A percentile compares a stretch with the other conserved stretches of the same genome.
phyloP scores from a whole-genome alignment of 1,140 invertebrate species.

The Drosophila albomicans region DNA sequence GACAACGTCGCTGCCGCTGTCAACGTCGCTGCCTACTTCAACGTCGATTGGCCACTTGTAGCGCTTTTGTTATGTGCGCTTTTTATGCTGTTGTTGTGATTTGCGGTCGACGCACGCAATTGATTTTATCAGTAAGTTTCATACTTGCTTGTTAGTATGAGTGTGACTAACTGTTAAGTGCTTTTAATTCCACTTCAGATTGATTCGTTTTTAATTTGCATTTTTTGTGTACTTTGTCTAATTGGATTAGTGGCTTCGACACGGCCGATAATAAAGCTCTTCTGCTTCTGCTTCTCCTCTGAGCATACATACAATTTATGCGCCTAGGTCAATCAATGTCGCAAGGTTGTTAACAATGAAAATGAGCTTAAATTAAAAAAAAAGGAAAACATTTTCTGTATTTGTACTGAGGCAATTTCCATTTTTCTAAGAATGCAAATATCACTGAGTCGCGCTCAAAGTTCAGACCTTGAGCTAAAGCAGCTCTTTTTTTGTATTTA shows the following conservation, averaged over 20 bases:
- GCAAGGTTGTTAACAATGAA: neutral
- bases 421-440: neutral
- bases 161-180: constrained; percentile 18
- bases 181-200: constrained; percentile 33
- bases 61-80: constrained; percentile 39
- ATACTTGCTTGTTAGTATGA: neutral
- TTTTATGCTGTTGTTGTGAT: neutral
- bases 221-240: constrained; percentile 37
- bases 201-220: constrained; percentile 55
- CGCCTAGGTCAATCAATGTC: constrained; percentile 34
- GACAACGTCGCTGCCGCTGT: constrained; percentile 17
- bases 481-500: neutral
- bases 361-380: neutral
- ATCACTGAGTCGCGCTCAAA: neutral
- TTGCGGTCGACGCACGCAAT: constrained; percentile 46
- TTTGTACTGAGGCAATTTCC: no score
- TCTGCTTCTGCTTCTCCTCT: neutral
- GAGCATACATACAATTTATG: neutral
- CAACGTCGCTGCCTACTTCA: neutral
- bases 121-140: constrained; percentile 14
- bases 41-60: constrained; percentile 62
- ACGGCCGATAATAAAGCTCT: constrained; percentile 33
- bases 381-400: no score
- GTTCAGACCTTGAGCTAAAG: constrained; percentile 11
- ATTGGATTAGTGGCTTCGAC: constrained; percentile 30